These are phyloP conservation scores for Acrocyrtus sp. DNA, from an alignment of 2,888 invertebrate genomes.

Conservation along the genomic window DNA sequence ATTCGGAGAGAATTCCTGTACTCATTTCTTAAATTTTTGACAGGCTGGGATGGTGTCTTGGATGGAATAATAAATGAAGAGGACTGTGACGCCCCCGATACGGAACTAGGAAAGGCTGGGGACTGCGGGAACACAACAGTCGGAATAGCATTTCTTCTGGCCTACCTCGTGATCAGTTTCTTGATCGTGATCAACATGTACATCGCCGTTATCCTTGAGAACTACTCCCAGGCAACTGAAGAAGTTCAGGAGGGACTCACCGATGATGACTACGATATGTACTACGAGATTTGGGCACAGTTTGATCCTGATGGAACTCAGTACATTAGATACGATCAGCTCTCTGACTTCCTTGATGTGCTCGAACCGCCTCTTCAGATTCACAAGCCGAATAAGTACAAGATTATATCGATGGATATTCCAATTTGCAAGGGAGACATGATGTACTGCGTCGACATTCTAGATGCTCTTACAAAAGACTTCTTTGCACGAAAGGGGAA, in stretches of 20 bases:
- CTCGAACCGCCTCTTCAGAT: slow-evolving; percentile 97
- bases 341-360: slow-evolving; percentile 95
- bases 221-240: slow-evolving; percentile 93
- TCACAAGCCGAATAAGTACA: slow-evolving; percentile 94
- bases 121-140: slow-evolving; percentile 94
- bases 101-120: slow-evolving; percentile 89
- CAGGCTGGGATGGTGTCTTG: slow-evolving; percentile 97
- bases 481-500: slow-evolving; percentile 88
- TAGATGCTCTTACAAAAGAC: slow-evolving; percentile 98
- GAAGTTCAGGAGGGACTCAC: slow-evolving; percentile 97
- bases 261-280: slow-evolving; percentile 80
- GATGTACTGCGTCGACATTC: slow-evolving; percentile 98
- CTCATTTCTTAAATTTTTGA: too few species aligned
- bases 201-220: slow-evolving; percentile 99
- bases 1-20: too few species aligned
- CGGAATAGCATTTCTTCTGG: slow-evolving; percentile 93
- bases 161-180: slow-evolving; percentile 97
- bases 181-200: slow-evolving; percentile 99
- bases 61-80: slow-evolving; percentile 94
- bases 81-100: slow-evolving; percentile 87
- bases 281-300: slow-evolving; percentile 99
- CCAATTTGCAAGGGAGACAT: slow-evolving; percentile 86
- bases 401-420: slow-evolving; percentile 98
- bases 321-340: slow-evolving; percentile 93
- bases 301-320: slow-evolving; percentile 98